These are phyloP conservation scores for Papilio protenor DNA, from an alignment of 2,888 invertebrate genomes.

Conservation along the genomic window DNA sequence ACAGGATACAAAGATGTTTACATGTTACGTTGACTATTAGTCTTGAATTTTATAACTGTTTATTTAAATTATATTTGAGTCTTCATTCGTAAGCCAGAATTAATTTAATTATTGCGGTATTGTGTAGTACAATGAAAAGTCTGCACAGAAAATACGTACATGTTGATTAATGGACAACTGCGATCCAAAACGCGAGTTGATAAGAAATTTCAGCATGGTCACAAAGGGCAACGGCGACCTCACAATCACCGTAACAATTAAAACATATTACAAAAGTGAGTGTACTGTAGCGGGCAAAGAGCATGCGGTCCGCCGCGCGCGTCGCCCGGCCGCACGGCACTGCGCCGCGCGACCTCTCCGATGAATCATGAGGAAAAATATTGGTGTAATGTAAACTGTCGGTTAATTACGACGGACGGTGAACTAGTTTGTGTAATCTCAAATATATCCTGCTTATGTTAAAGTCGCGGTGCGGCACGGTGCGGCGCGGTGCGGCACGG, in stretches of 20 bases:
- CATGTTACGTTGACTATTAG: neutral
- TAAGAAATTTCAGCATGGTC: slow-evolving; percentile 37
- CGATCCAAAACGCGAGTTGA: slow-evolving; percentile 40
- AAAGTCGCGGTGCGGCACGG: slow-evolving; percentile 57
- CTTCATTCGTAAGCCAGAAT: neutral
- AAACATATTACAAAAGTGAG: slow-evolving; percentile 25
- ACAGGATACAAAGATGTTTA: neutral
- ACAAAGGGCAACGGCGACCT: slow-evolving; percentile 15
- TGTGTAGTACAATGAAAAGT: neutral
- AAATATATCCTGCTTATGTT: slow-evolving; percentile 57
- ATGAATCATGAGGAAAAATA: slow-evolving; percentile 79
- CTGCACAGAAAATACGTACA: slow-evolving; percentile 27
- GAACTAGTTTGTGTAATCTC: slow-evolving; percentile 66
- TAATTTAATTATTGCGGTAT: neutral
- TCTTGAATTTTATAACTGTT: neutral
- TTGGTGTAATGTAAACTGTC: slow-evolving; percentile 63
- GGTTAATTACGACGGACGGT: slow-evolving; percentile 68
- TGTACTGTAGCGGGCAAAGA: slow-evolving; percentile 37
- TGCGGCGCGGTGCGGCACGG: slow-evolving; percentile 47
- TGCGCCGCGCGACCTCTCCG: slow-evolving; percentile 50
- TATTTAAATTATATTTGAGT: neutral
- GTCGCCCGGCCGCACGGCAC: slow-evolving; percentile 46
- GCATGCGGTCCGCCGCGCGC: slow-evolving; percentile 43
- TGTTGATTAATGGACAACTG: slow-evolving; percentile 40
- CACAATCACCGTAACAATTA: slow-evolving; percentile 61